These are phyloP conservation scores for Benthosema pterotum DNA, from an alignment of 2,797 vertebrate genomes.

Conservation along the genomic window DNA sequence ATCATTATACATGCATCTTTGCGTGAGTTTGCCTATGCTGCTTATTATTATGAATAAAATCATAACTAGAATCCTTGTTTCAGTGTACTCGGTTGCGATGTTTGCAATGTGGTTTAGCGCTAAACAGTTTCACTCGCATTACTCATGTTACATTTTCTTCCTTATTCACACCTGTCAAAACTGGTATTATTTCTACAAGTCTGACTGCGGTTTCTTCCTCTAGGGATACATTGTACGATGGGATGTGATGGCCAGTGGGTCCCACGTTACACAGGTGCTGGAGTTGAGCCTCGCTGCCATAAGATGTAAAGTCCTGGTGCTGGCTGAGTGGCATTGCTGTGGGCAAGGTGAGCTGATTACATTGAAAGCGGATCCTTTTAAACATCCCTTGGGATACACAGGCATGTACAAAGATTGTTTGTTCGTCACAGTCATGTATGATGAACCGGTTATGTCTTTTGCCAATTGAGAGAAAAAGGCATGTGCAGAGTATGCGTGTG, in stretches of 20 bases:
- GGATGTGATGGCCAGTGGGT: slow-evolving; percentile 9
- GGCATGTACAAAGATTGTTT: slow-evolving; percentile 16
- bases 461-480: slow-evolving; percentile 5
- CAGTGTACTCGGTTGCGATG: too few species aligned
- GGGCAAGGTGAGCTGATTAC: slow-evolving; percentile 47
- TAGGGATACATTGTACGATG: slow-evolving; percentile 26
- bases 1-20: too few species aligned
- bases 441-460: slow-evolving; percentile 26
- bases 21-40: too few species aligned
- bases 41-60: too few species aligned
- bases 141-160: background rate
- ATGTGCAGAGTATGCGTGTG: background rate
- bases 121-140: background rate
- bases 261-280: slow-evolving; percentile 29
- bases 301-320: slow-evolving; percentile 14
- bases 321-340: slow-evolving; percentile 23
- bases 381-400: slow-evolving; percentile 18
- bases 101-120: too few species aligned
- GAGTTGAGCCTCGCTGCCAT: slow-evolving; percentile 34
- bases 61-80: too few species aligned
- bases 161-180: too few species aligned
- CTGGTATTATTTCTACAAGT: slow-evolving; percentile 22
- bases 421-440: slow-evolving; percentile 14
- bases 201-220: slow-evolving; percentile 35
- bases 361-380: slow-evolving; percentile 33